Base-by-base conservation (phyloP, 2,113 vertebrate species). In the Scortum barcoo region DNA sequence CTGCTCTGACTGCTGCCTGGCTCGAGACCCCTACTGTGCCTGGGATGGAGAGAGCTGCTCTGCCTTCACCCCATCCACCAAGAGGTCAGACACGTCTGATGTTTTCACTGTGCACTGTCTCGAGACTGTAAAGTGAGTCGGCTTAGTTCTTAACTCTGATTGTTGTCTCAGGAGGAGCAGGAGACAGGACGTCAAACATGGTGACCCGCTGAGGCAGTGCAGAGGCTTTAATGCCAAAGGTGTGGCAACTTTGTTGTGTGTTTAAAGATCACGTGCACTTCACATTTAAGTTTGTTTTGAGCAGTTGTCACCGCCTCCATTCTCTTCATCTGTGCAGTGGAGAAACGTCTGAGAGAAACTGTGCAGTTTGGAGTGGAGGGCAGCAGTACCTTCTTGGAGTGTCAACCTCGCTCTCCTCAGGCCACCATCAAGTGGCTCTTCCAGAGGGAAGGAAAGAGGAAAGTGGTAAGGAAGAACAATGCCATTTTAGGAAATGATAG, bases 191-290 rank as follows among this genome's bases (percentile, higher is more conserved):
- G 91, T 99, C 7, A 96, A 97, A 73, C 97, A 99, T 0, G 98
- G 98, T 1, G 97, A 99, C 91, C 98, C 98, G 7, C 94, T 98
- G 90, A 95, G 97, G 46, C 98, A 99, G 90, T 99, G 98, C 93
- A 94, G 97, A 2, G 98, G 98, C 40, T 98, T 97, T 88, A 99
- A 99, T 75, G 97, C 97, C 76, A 99, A 99, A 0, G 97, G 98
- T 99, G 78, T 83, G 93, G 5, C 1, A n/a, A 0, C 16, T 14
- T 54, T 72, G 13, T 28, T 16, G 8, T 30, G 7, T 63, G 7
- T 77, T 76, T 51, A 12, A 40, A 24, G 0, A 22, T 20, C n/a
- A 24, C 22, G 8, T 1, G 63, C 19, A 19, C 13, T 58, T 46
- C 0, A n/a, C 3, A n/a, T 0, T 48, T 20, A 0, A 17, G 1